Conservation (phyloP, 2,797 vertebrate genomes). For the Sitta carolinensis region DNA sequence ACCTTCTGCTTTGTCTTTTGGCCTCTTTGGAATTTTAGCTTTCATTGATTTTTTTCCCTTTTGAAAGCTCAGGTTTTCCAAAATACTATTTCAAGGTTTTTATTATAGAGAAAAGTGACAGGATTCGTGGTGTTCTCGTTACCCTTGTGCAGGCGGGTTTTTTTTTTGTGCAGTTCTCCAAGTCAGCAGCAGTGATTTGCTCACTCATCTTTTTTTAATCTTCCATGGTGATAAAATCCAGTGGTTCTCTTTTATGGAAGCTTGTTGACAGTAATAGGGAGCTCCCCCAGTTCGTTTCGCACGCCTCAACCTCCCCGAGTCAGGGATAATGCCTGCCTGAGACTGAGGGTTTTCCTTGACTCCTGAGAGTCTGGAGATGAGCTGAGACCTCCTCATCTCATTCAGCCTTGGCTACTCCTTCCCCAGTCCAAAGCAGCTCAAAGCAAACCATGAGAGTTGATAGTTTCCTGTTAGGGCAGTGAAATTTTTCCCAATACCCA, state of each 20-base stretch:
- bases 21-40: not conserved
- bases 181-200: not conserved
- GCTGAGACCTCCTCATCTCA: not conserved
- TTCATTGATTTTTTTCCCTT: not conserved
- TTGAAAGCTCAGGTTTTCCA: not conserved
- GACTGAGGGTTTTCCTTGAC: not conserved
- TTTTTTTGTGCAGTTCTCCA: not conserved
- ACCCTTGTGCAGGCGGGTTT: not conserved
- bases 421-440: not conserved
- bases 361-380: not conserved
- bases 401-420: not conserved
- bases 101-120: rapidly evolving
- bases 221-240: not conserved
- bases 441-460: not conserved
- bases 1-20: not conserved
- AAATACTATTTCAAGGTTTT: not conserved
- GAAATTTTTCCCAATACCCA: not conserved
- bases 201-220: not conserved
- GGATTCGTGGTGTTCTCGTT: not conserved
- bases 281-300: not conserved
- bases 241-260: not conserved
- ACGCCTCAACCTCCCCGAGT: rapidly evolving
- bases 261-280: not conserved
- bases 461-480: not conserved
- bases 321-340: not conserved